Conservation (phyloP, 2,113 vertebrate genomes). For the Hymenochirus boettgeri region DNA sequence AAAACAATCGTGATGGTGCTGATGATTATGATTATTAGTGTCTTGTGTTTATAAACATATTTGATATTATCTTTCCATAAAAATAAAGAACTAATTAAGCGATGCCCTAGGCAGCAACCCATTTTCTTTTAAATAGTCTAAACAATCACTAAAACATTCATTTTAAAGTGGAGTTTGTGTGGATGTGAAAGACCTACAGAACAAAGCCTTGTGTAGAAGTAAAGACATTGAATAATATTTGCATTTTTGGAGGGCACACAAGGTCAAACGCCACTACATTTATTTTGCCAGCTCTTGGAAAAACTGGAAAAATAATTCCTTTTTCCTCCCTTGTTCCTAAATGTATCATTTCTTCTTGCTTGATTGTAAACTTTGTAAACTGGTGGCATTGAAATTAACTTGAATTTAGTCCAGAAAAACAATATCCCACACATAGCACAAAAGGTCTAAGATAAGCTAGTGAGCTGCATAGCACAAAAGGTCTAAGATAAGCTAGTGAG, state of each 20-base stretch:
- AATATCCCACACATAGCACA: conserved; percentile 51
- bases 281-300: conserved; percentile 72
- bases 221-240: conserved; percentile 66
- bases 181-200: conserved; percentile 50
- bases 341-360: conserved; percentile 61
- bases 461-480: conserved; percentile 29
- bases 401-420: conserved; percentile 59
- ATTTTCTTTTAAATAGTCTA: conserved; percentile 55
- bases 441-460: conserved; percentile 43
- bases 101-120: conserved; percentile 3
- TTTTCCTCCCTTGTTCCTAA: conserved; percentile 73
- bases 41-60: too few relatives aligned
- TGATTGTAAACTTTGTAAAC: conserved; percentile 67
- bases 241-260: conserved; percentile 54
- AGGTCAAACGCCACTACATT: conserved; percentile 68
- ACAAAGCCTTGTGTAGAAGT: conserved; percentile 57
- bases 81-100: neutral
- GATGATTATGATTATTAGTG: too few relatives aligned
- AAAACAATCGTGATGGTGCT: too few relatives aligned
- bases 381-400: conserved; percentile 62
- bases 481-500: conserved; percentile 63
- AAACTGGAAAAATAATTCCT: conserved; percentile 75
- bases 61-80: neutral
- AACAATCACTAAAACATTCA: conserved; percentile 65
- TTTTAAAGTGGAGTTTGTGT: conserved; percentile 60